Evolutionary conservation across 37 sponge, comb jelly and placozoan genomes (phyloP), one percentile per base, ranked within the genome.

Genomic region (Tethya wilhelma): DNA sequence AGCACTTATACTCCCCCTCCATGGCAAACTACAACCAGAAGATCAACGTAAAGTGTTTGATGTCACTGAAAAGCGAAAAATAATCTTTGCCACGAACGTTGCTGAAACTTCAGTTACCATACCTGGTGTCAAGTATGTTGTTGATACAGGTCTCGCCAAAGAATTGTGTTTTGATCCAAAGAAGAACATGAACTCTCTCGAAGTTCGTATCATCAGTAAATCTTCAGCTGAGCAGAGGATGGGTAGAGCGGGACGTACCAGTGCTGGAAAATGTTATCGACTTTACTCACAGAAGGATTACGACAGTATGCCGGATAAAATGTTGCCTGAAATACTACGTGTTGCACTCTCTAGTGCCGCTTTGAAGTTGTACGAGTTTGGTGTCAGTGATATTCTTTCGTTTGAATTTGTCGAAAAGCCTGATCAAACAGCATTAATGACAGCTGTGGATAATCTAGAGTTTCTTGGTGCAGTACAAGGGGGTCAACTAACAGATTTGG

Each of bases 61-160:
- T 9, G 64, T 29, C 0, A 20, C 19, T 55, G 63, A 39, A 28
- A 56, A 68, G 25, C 67, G 95, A 44, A 95, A 88, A 57, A 74
- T 95, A 59, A 73, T 95, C 20, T 89, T 91, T 60, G 64, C 86
- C 40, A 94, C 95, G 23, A 94, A 94, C 84, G 60, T 90, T 32
- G 95, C 95, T 37, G 94, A 93, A 59, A 93, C 90, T 19, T 93
- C 94, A 12, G 81, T 93, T 25, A 93, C 94, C 37, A 90, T 93
- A n/a, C 94, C 90, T 40, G 87, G 90, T 36, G 85, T 93, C 0
- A 83, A 79, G 57, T 90, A 89, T 42, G 71, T 93, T 29, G 85
- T 94, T 32, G 95, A 94, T 42, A 77, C 80, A n/a, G 95, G 95
- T n/a, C 64, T 94, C 22, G 88, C 80, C 17, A 91, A 91, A 37